These are phyloP conservation scores for Enchytraeus crypticus DNA, from an alignment of 2,888 invertebrate genomes.

Conservation along the genomic window DNA sequence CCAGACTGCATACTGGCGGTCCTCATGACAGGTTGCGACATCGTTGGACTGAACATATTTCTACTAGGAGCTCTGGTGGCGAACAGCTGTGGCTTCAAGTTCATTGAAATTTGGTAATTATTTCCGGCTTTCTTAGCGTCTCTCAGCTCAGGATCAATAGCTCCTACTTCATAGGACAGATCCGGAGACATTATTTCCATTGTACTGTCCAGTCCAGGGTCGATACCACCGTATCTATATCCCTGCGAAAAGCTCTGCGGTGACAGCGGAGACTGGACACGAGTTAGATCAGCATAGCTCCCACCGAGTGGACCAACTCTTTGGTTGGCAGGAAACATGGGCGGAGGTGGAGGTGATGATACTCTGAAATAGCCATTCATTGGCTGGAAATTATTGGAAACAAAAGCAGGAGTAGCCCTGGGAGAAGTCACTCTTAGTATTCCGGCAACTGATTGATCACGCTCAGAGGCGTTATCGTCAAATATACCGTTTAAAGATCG, in stretches of 20 bases:
- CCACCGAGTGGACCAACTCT: not conserved
- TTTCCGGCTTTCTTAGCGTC: conserved; percentile 17
- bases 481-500: not conserved
- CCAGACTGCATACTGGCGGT: not conserved
- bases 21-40: not conserved
- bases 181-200: not conserved
- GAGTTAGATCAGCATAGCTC: not conserved
- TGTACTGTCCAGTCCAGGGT: not conserved
- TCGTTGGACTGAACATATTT: not conserved
- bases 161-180: conserved; percentile 8
- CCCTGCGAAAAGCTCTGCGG: not conserved
- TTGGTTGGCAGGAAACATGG: not conserved
- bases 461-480: too few species aligned
- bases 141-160: conserved; percentile 16
- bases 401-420: not conserved
- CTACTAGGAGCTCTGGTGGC: not conserved
- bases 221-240: not conserved
- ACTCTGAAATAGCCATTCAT: too few species aligned
- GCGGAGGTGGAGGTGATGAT: not conserved
- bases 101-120: conserved; percentile 18
- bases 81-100: conserved; percentile 8
- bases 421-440: not conserved
- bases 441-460: conserved; percentile 1
- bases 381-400: too few species aligned
- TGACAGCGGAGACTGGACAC: not conserved